Evolutionary conservation across 1,140 invertebrate species (phyloP).

Genomic region (Tetramorium alpestre): DNA sequence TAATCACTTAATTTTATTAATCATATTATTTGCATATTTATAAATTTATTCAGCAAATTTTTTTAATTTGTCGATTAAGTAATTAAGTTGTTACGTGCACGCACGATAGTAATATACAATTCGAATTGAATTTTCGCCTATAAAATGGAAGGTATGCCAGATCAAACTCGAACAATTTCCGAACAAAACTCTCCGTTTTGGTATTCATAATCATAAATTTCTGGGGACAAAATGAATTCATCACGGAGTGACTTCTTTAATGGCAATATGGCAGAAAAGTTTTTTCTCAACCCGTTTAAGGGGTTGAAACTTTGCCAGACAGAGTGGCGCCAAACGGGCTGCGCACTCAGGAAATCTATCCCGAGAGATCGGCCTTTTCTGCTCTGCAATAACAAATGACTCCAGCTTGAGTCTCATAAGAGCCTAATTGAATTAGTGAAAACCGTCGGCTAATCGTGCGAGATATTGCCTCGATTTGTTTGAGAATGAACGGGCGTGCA

Average conservation of each 20-base stretch:
- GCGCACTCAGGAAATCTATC: constrained; percentile 56
- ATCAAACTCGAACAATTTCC: constrained; percentile 9
- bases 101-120: neutral
- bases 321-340: constrained; percentile 57
- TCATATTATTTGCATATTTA: neutral
- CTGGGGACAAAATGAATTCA: constrained; percentile 62
- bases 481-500: constrained; percentile 9
- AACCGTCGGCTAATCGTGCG: constrained; percentile 63
- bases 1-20: constrained; percentile 20
- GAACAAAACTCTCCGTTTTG: constrained; percentile 23
- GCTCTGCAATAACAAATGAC: constrained; percentile 64
- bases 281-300: constrained; percentile 68
- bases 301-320: constrained; percentile 68
- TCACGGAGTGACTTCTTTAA: constrained; percentile 60
- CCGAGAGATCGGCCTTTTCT: constrained; percentile 58
- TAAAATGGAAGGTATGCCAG: neutral
- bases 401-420: constrained; percentile 58
- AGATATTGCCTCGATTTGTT: constrained; percentile 10
- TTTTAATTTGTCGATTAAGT: neutral
- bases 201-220: constrained; percentile 70
- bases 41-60: neutral
- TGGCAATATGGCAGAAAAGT: constrained; percentile 69
- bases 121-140: neutral
- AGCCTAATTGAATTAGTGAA: constrained; percentile 69
- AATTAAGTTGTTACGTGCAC: neutral